Evolutionary conservation across 2,888 invertebrate species (phyloP).

Genomic region (Lasioglossum calceatum): DNA sequence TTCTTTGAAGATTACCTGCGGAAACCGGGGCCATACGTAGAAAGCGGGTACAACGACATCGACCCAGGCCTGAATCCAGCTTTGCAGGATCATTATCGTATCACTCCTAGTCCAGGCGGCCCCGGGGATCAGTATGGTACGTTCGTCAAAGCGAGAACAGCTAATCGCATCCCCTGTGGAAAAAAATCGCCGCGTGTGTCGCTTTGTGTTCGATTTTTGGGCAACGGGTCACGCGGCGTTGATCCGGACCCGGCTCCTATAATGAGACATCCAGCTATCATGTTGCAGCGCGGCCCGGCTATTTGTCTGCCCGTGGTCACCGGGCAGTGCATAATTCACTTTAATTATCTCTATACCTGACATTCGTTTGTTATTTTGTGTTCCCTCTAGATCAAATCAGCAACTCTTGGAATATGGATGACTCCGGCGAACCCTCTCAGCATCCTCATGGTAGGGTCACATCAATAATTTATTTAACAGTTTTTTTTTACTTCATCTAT

Average conservation of each 20-base stretch:
- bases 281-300: conserved; percentile 24
- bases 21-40: conserved; percentile 85
- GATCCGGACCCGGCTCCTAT: conserved; percentile 11
- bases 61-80: conserved; percentile 84
- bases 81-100: conserved; percentile 86
- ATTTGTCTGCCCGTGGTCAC: conserved; percentile 38
- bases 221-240: background rate
- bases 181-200: background rate
- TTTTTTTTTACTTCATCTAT: conserved; percentile 4
- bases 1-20: conserved; percentile 85
- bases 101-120: conserved; percentile 88
- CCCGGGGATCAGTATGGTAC: conserved; percentile 87
- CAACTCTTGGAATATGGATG: conserved; percentile 84
- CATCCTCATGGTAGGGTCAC: conserved; percentile 81
- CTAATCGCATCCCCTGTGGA: background rate
- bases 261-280: conserved; percentile 41
- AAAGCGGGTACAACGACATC: conserved; percentile 89
- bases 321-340: conserved; percentile 67
- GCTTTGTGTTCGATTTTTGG: background rate
- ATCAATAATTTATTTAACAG: conserved; percentile 61
- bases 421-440: conserved; percentile 83
- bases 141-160: conserved; percentile 40
- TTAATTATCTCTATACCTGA: conserved; percentile 65
- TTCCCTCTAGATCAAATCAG: conserved; percentile 83
- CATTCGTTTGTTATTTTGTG: conserved; percentile 63